Evolutionary conservation across 2,113 vertebrate genomes (phyloP), one percentile per base, ranked within the genome.

Genomic region (Ptilonorhynchus violaceus): DNA sequence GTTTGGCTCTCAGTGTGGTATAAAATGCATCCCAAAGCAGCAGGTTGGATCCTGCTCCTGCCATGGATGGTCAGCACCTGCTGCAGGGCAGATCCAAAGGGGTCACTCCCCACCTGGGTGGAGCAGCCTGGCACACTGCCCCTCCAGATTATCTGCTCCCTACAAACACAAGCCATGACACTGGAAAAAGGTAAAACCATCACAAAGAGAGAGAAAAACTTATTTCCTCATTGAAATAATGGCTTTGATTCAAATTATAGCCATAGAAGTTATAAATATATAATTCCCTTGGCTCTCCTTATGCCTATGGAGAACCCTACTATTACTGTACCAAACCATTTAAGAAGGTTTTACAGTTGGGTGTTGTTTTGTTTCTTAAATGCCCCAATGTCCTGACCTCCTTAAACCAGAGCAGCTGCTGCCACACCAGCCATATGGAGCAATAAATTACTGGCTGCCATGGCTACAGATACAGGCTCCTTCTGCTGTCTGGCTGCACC

Each of bases 371-470:
- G 91, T 83, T 85, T 92, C 81, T 94, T 85, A 91, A 94, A 96
- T 86, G 85, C 56, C 81, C 85, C 16, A 3, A 92, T 88, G 87
- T 79, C 88, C 79, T 96, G 93, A 97, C 91, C 96, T 95, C 90
- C 91, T 93, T 94, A 87, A 89, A 96, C 78, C 64, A 77, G 70
- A 97, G 96, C 96, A 98, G 97, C 96, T 98, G 96, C 92, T 94
- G 90, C 87, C 96, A 96, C 93, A 93, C 93, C 91, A 87, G 89
- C 95, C 97, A 97, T 97, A 98, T 96, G 97, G 95, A 96, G 93
- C 81, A 76, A 77, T 93, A 93, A 94, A 97, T 97, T 93, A 89
- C 92, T 89, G 92, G 96, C 97, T 97, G 96, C 96, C 92, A 96
- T 92, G 94, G 83, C 94, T 96, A 95, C 97, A 94, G 93, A 94